Base-by-base conservation (phyloP, 2,888 invertebrate species). In the Ditula angustiorana region DNA sequence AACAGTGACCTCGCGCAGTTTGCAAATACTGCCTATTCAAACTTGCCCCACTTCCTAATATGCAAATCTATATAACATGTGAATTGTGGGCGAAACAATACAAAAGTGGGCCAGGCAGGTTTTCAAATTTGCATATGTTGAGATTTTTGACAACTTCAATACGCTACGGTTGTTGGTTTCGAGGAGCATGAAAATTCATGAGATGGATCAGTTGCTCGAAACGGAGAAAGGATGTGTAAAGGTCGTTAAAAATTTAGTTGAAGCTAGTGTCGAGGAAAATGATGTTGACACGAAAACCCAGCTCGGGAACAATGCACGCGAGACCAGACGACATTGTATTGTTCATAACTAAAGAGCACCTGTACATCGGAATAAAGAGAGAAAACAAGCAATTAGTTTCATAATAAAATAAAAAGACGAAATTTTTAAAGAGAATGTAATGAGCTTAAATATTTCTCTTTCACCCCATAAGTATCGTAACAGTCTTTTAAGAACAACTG, bases 41-140 rank as follows among this genome's bases (percentile, higher is more conserved):
- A 83, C 72, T 58, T 82, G 87, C 71, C 84, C 90, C 77, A 90
- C 87, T 88, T 90, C 89, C 88, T 84, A 86, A 88, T 86, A 91
- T 90, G 88, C 84, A 85, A 90, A 91, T 87, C 78, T 76, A 76
- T 76, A 77, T 81, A 79, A 79, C 82, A 84, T 80, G 81, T 83
- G 81, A 83, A 86, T 82, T 82, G 86, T 86, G 79, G 78, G 79
- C 82, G 82, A 87, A 79, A 90, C 90, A 90, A 88, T 85, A 77
- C 76, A 66, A 68, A 84, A 82, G 82, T 86, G 79, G 82, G 80
- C 69, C 84, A 81, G 73, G 74, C 85, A 81, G 82, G 81, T 87
- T 83, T 81, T 78, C 78, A 50, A 67, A 68, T 83, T 78, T 85
- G 81, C 73, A 78, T 79, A 73, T 69, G 65, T 78, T 69, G 69